Base-by-base conservation (phyloP, 2,888 invertebrate species). In the Disparrhopalites patrizii region DNA sequence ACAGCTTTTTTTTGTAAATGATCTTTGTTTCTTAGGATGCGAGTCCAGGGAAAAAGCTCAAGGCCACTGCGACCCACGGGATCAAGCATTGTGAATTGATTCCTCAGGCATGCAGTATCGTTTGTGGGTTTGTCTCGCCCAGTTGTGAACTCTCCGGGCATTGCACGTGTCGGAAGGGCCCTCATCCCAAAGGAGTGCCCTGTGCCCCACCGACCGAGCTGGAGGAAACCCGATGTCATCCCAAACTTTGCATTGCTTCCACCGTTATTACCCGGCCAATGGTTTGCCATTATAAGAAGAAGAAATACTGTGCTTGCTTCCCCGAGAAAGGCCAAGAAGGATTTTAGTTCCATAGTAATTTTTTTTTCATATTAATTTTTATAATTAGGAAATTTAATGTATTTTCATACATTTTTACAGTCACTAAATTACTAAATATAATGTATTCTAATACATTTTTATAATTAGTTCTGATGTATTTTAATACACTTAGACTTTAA, bases 301-400 rank as follows among this genome's bases (percentile, higher is more conserved):
- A 40, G n/a, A 57, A 57, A 57, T 13, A 40, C 8, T 57, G 57
- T 57, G 57, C 57, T 25, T 57, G 57, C 27, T 57, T 40, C 40
- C 57, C 56, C 38, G 23, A 30, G 1, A 15, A 30, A n/a, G 13
- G 23, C n/a, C n/a, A n/a, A n/a, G n/a, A n/a, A n/a, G n/a, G n/a
- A n/a, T n/a, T n/a, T n/a, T n/a, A n/a, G n/a, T n/a, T n/a, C n/a
- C n/a, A n/a, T n/a, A n/a, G n/a, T n/a, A n/a, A n/a, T n/a, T n/a
- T n/a, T n/a, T n/a, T n/a, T n/a, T n/a, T n/a, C n/a, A n/a, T n/a
- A n/a, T n/a, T n/a, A n/a, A n/a, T n/a, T n/a, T n/a, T n/a, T n/a
- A n/a, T n/a, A n/a, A n/a, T n/a, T n/a, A n/a, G n/a, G n/a, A n/a
- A n/a, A n/a, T n/a, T n/a, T n/a, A n/a, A n/a, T n/a, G n/a, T n/a